A percentile compares a stretch with the other conserved stretches of the same genome.
Evolutionary conservation across 1,140 invertebrate species (phyloP).

Genomic region (Agrypnia vestita): DNA sequence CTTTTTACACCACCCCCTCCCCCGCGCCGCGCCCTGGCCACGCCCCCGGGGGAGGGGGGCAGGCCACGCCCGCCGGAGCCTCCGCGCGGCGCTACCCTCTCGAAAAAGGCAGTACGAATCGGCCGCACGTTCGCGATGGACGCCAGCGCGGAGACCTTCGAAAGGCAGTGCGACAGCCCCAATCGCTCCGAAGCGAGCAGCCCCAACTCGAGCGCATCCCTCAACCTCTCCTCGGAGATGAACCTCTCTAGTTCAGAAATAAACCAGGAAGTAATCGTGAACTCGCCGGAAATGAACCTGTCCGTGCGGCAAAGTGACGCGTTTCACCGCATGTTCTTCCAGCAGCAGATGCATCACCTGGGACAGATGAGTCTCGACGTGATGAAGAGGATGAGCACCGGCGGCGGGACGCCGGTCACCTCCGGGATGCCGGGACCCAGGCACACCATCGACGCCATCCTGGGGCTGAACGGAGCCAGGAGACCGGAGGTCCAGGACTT

Average conservation of each 20-base stretch:
- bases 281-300: slow-evolving; percentile 27
- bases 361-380: slow-evolving; percentile 54
- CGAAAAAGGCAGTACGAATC: slow-evolving; percentile 13
- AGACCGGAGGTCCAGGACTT: slow-evolving; percentile 55
- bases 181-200: slow-evolving; percentile 52
- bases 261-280: not conserved
- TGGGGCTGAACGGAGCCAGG: slow-evolving; percentile 63
- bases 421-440: slow-evolving; percentile 63
- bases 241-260: slow-evolving; percentile 7
- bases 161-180: slow-evolving; percentile 28
- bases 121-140: slow-evolving; percentile 42
- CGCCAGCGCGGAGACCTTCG: slow-evolving; percentile 39
- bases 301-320: slow-evolving; percentile 45
- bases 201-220: slow-evolving; percentile 43
- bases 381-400: slow-evolving; percentile 53
- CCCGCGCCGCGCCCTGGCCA: slow-evolving; percentile 1
- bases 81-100: slow-evolving; percentile 2
- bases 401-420: slow-evolving; percentile 33
- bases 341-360: slow-evolving; percentile 57
- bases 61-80: slow-evolving; percentile 17
- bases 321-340: slow-evolving; percentile 58
- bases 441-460: slow-evolving; percentile 69
- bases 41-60: not conserved
- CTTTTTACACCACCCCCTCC: slow-evolving; percentile 21
- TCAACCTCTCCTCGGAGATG: slow-evolving; percentile 16